Evolutionary conservation across 2,797 vertebrate genomes (phyloP).

Genomic region (Pipistrellus kuhlii): DNA sequence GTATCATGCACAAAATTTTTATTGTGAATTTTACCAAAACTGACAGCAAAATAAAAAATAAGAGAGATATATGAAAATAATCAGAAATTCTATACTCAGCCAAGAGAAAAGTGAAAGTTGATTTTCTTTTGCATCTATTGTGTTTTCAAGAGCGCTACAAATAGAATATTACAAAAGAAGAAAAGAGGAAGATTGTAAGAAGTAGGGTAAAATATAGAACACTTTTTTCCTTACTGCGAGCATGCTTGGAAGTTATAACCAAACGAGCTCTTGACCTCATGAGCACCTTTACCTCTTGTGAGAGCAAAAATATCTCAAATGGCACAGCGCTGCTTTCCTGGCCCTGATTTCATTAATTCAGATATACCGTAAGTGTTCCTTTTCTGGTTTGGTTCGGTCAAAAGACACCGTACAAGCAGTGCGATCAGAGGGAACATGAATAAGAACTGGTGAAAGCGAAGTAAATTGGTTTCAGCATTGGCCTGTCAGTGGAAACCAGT

Average conservation of each 20-base stretch:
- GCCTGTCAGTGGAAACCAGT: slow-evolving; percentile 57
- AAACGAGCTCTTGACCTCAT: slow-evolving; percentile 72
- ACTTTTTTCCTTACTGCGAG: slow-evolving; percentile 66
- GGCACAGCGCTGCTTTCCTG: slow-evolving; percentile 21
- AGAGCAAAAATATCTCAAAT: slow-evolving; percentile 75
- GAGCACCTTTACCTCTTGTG: slow-evolving; percentile 65
- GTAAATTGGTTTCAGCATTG: slow-evolving; percentile 4
- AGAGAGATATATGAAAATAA: slow-evolving; percentile 49
- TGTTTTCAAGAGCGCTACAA: slow-evolving; percentile 63
- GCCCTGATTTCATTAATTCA: slow-evolving; percentile 70
- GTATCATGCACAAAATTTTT: neutral
- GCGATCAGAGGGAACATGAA: slow-evolving; percentile 33
- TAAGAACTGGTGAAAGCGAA: slow-evolving; percentile 47
- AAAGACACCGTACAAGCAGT: slow-evolving; percentile 41
- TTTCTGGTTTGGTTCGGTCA: slow-evolving; percentile 69
- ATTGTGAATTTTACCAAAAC: neutral
- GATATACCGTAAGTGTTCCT: neutral
- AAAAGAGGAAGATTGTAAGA: slow-evolving; percentile 60
- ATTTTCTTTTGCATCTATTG: slow-evolving; percentile 67
- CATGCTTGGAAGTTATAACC: slow-evolving; percentile 67
- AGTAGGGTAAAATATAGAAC: slow-evolving; percentile 71
- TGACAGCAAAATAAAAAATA: slow-evolving; percentile 39
- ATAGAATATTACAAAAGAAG: slow-evolving; percentile 62
- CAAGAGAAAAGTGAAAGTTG: slow-evolving; percentile 55
- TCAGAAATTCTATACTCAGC: slow-evolving; percentile 65